Evolutionary conservation across 2,113 vertebrate genomes (phyloP).

Genomic region (Leptobrachium leishanense): DNA sequence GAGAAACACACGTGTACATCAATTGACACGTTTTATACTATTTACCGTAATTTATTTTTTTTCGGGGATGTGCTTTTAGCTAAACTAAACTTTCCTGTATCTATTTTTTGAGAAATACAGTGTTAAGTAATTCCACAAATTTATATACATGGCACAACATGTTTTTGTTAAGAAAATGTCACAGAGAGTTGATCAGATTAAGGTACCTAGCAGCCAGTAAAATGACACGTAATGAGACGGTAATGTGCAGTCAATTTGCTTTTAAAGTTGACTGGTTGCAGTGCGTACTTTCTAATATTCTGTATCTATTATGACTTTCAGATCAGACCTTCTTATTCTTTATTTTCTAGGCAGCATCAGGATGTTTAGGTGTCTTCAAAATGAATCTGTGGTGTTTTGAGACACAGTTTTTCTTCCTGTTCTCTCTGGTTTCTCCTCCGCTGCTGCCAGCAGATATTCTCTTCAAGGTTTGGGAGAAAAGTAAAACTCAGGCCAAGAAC

Average conservation of each 20-base stretch:
- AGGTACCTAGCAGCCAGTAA: conserved; percentile 10
- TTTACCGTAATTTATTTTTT: neutral
- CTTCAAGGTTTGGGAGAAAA: neutral
- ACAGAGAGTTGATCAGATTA: neutral
- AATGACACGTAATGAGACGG: conserved; percentile 33
- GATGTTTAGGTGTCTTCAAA: conserved; percentile 5
- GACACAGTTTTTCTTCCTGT: neutral
- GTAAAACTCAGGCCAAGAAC: neutral
- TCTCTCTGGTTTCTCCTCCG: neutral
- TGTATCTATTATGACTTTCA: conserved; percentile 21
- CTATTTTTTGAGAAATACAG: conserved; percentile 1
- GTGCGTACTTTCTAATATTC: conserved; percentile 21
- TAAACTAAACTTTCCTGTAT: neutral
- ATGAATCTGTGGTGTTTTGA: neutral
- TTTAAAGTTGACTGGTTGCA: neutral
- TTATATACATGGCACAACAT: conserved; percentile 21
- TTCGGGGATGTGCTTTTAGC: neutral
- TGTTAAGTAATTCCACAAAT: conserved; percentile 38
- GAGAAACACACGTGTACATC: too few species aligned
- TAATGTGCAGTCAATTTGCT: conserved; percentile 32
- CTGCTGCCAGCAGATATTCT: conserved; percentile 8
- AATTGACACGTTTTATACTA: too few species aligned
- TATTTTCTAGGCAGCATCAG: conserved; percentile 15
- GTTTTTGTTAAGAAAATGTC: conserved; percentile 27
- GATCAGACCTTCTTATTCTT: neutral